Conservation (phyloP, 2,113 vertebrate genomes). For the Eurystomus gularis region DNA sequence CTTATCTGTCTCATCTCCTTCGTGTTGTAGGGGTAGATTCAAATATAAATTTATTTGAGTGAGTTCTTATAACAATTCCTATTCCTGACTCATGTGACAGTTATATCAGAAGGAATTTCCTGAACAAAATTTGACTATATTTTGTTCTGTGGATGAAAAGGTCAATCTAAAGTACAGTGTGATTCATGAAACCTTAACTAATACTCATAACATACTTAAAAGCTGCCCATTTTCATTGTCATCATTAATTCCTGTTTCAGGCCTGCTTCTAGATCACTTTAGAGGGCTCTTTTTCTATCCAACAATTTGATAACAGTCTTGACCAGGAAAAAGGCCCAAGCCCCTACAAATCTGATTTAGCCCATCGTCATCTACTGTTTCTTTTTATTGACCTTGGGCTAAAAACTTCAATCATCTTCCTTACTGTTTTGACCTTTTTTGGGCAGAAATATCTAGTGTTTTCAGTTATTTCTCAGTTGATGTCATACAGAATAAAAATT, state of each 20-base stretch:
- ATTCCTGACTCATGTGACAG: not conserved
- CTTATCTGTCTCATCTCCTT: not conserved
- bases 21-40: not conserved
- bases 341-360: not conserved
- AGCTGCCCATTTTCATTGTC: not conserved
- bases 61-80: not conserved
- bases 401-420: not conserved
- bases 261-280: not conserved
- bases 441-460: not conserved
- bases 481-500: not conserved
- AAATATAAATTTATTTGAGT: not conserved
- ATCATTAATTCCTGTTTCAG: not conserved
- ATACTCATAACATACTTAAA: not conserved
- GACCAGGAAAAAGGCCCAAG: not conserved
- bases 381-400: not conserved
- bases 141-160: not conserved
- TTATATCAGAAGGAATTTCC: not conserved
- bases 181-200: slow-evolving; percentile 29
- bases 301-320: not conserved
- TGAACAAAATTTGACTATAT: slow-evolving; percentile 6
- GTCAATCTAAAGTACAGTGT: not conserved
- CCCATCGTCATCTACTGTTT: not conserved
- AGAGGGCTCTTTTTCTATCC: not conserved
- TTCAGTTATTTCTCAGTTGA: not conserved
- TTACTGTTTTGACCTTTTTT: not conserved